phyloP scores from a whole-genome alignment of 2,888 invertebrate species.

The Marasmarcha lunaedactyla region DNA sequence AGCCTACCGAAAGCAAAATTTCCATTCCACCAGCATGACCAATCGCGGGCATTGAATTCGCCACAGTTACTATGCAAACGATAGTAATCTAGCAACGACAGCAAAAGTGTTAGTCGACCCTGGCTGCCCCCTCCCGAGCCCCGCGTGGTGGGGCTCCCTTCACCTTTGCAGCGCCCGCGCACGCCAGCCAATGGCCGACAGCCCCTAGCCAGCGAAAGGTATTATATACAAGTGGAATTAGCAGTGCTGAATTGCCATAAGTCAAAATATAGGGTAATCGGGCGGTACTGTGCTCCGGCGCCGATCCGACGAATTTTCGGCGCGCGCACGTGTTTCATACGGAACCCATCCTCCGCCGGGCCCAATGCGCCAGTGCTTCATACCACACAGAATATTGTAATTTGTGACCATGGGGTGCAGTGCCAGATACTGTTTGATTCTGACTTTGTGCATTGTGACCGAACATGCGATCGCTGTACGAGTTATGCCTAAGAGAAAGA shows the following conservation, averaged over 20 bases:
- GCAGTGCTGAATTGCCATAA: slow-evolving; percentile 71
- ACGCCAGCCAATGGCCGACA: slow-evolving; percentile 58
- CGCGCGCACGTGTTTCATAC: not conserved
- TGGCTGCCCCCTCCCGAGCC: slow-evolving; percentile 41
- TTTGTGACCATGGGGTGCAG: slow-evolving; percentile 61
- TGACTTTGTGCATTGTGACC: slow-evolving; percentile 62
- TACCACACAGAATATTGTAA: slow-evolving; percentile 21
- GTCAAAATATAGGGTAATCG: slow-evolving; percentile 74
- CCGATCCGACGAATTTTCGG: not conserved
- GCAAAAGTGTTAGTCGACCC: slow-evolving; percentile 66
- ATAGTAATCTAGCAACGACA: slow-evolving; percentile 50
- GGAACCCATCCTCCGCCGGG: slow-evolving; percentile 28
- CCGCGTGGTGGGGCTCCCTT: slow-evolving; percentile 41
- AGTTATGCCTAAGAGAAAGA: slow-evolving; percentile 66
- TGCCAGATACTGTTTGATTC: slow-evolving; percentile 62
- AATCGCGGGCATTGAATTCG: slow-evolving; percentile 2
- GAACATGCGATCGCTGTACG: slow-evolving; percentile 66
- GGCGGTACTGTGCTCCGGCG: slow-evolving; percentile 46
- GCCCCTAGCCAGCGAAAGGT: slow-evolving; percentile 72
- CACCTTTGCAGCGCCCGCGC: slow-evolving; percentile 49
- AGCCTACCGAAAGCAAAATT: no score
- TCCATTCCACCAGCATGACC: no score
- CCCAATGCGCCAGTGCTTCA: slow-evolving; percentile 31
- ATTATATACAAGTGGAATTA: slow-evolving; percentile 74
- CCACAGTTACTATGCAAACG: slow-evolving; percentile 25